Conservation (phyloP, 92 coral and sea anemone genomes). For the Chrysogorgia sp. region DNA sequence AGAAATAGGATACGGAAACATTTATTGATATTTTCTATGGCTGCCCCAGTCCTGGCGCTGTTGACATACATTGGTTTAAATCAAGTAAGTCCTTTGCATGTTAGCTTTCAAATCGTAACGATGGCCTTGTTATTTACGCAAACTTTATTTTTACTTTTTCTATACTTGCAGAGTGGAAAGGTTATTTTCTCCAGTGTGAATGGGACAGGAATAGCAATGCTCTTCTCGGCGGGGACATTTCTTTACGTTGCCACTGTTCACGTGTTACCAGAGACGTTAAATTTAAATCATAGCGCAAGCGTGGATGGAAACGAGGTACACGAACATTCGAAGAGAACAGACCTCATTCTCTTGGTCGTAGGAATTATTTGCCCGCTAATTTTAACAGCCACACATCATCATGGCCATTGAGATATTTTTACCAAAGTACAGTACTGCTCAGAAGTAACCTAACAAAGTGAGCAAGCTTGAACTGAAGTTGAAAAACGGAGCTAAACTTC, state of each 20-base stretch:
- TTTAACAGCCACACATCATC: constrained; percentile 91
- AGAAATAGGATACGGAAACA: constrained; percentile 92
- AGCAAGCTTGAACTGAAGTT: background rate
- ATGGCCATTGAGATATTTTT: too few species aligned
- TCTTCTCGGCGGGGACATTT: constrained; percentile 97
- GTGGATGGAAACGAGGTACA: constrained; percentile 50
- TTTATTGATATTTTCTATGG: constrained; percentile 86
- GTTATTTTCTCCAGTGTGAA: constrained; percentile 91
- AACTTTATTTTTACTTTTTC: constrained; percentile 4
- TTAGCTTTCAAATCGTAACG: background rate
- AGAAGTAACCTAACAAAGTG: too few species aligned
- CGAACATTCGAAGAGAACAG: constrained; percentile 70
- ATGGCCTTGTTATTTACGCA: background rate
- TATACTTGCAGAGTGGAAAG: constrained; percentile 69
- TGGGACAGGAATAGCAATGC: constrained; percentile 97
- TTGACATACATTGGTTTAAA: constrained; percentile 90
- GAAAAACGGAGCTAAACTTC: too few species aligned
- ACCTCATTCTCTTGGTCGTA: constrained; percentile 74
- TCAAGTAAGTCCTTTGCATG: constrained; percentile 61
- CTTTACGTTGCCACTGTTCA: constrained; percentile 98
- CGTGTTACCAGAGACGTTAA: constrained; percentile 82
- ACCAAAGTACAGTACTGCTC: too few species aligned
- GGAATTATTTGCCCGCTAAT: constrained; percentile 90
- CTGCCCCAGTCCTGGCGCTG: constrained; percentile 91
- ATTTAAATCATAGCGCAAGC: constrained; percentile 51